Percentiles rank a stretch among this genome's conserved stretches.
Evolutionary conservation across 2,888 invertebrate genomes (phyloP).

Genomic region (Plebejus anna): DNA sequence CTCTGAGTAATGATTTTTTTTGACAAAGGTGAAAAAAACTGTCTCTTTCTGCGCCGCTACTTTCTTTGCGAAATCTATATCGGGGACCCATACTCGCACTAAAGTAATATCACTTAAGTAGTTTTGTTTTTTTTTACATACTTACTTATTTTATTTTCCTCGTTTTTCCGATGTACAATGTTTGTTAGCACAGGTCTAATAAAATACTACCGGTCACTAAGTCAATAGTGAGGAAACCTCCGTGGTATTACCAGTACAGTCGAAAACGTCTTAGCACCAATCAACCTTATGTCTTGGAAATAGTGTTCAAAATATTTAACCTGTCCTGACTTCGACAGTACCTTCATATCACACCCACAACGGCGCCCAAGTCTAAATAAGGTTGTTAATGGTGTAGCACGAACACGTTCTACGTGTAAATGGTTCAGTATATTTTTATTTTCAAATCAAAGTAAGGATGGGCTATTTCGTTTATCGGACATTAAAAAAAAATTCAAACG

Average conservation of each 20-base stretch:
- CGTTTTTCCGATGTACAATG: slow-evolving; percentile 35
- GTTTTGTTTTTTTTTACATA: no score
- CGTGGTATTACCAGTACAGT: slow-evolving; percentile 29
- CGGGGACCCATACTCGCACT: no score
- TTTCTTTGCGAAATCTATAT: no score
- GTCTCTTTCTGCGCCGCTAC: no score
- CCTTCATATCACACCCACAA: neutral
- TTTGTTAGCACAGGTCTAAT: slow-evolving; percentile 38
- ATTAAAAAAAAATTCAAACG: no score
- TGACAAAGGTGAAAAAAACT: no score
- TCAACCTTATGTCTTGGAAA: neutral
- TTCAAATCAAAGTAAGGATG: no score
- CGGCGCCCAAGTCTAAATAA: slow-evolving; percentile 41
- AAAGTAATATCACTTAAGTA: no score
- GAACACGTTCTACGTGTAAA: slow-evolving; percentile 18
- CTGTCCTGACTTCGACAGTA: neutral
- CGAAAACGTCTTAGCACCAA: neutral
- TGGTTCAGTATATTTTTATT: slow-evolving; percentile 31
- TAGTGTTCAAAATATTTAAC: neutral
- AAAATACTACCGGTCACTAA: slow-evolving; percentile 43
- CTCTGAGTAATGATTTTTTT: no score
- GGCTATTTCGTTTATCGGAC: no score
- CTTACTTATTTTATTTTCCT: neutral
- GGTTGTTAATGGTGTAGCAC: slow-evolving; percentile 37
- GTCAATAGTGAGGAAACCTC: slow-evolving; percentile 41